Conservation (phyloP, 2,113 vertebrate species). For the Anoplopoma fimbria region DNA sequence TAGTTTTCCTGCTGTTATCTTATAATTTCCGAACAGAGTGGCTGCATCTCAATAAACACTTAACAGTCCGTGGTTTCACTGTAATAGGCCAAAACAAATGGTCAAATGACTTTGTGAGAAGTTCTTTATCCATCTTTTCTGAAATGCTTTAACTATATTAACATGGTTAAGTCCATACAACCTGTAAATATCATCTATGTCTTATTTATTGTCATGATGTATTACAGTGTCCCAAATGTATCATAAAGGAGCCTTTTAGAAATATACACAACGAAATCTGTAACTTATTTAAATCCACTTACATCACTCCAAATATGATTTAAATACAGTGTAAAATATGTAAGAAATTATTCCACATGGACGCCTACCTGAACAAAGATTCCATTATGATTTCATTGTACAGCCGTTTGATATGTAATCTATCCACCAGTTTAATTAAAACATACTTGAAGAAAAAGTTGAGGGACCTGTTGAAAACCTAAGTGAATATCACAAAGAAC, state of each 20-base stretch:
- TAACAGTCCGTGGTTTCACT: neutral
- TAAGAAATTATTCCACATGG: neutral
- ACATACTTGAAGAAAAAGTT: slow-evolving; percentile 4
- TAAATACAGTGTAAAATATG: neutral
- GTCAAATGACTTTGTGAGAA: neutral
- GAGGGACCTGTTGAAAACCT: neutral
- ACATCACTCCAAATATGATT: neutral
- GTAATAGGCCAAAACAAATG: neutral
- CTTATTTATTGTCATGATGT: neutral
- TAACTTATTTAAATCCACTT: slow-evolving; percentile 2
- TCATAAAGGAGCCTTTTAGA: slow-evolving; percentile 1
- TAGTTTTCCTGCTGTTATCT: slow-evolving; percentile 15
- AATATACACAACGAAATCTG: neutral
- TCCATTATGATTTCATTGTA: slow-evolving; percentile 14
- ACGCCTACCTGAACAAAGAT: neutral
- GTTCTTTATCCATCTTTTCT: neutral
- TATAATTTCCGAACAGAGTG: neutral
- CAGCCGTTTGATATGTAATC: neutral
- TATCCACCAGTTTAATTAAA: slow-evolving; percentile 22
- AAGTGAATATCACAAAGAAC: slow-evolving; percentile 1
- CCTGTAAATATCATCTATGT: neutral
- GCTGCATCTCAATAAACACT: slow-evolving; percentile 12
- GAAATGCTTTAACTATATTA: neutral
- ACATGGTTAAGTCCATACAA: neutral
- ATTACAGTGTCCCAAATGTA: neutral